Evolutionary conservation across 1,140 invertebrate species (phyloP).

Genomic region (Odontomachus brunneus): DNA sequence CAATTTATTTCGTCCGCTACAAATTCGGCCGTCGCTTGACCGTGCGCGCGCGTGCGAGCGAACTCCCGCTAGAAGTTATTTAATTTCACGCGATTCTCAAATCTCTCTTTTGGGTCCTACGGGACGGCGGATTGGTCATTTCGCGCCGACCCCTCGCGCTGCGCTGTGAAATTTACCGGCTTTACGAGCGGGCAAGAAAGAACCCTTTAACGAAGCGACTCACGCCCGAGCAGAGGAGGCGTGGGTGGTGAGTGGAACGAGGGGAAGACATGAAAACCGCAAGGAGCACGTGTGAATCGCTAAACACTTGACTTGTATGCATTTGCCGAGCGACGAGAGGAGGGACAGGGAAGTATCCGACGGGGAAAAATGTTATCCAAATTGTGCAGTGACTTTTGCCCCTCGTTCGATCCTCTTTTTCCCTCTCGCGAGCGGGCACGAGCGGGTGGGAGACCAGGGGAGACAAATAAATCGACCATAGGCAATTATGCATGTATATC

Average conservation of each 20-base stretch:
- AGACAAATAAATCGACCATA: conserved; percentile 71
- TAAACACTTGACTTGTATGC: conserved; percentile 31
- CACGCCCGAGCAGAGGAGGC: no score
- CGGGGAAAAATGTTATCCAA: conserved; percentile 56
- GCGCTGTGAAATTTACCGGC: conserved; percentile 40
- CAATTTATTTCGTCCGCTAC: conserved; percentile 71
- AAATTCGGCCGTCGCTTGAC: conserved; percentile 68
- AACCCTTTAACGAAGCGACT: conserved; percentile 29
- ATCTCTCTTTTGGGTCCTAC: conserved; percentile 53
- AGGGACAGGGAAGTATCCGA: background rate
- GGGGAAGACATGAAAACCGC: background rate
- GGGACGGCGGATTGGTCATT: conserved; percentile 38
- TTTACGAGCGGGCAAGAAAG: conserved; percentile 46
- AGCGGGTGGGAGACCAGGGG: conserved; percentile 16
- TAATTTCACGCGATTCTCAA: conserved; percentile 73
- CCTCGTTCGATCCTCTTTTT: no score
- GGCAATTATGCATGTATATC: conserved; percentile 70
- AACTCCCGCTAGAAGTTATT: conserved; percentile 70
- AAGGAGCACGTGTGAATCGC: conserved; percentile 42
- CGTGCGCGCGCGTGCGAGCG: background rate
- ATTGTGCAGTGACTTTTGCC: conserved; percentile 12
- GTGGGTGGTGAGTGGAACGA: no score
- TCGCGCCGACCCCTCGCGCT: conserved; percentile 20
- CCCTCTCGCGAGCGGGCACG: background rate
- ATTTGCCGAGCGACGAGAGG: no score